These are phyloP conservation scores for Gonioctena quinquepunctata DNA, from an alignment of 1,140 invertebrate genomes.

Conservation along the genomic window DNA sequence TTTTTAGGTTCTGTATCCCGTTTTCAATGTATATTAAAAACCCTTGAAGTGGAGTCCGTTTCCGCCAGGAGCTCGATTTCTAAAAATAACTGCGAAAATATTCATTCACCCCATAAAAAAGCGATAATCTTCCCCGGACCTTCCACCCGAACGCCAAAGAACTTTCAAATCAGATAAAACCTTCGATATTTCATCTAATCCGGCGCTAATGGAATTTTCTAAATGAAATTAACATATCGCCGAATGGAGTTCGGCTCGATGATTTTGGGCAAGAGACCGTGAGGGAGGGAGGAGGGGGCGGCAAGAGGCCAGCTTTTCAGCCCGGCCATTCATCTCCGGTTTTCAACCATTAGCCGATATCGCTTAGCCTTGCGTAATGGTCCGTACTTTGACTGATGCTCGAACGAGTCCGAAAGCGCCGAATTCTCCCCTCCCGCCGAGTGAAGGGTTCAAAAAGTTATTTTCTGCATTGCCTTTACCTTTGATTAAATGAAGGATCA, in stretches of 20 bases:
- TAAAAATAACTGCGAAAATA: no score
- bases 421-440: not conserved
- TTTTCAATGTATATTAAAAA: no score
- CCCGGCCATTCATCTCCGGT: constrained; percentile 50
- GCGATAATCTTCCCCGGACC: not conserved
- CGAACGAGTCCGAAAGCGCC: not conserved
- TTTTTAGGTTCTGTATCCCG: no score
- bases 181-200: constrained; percentile 5
- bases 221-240: constrained; percentile 41
- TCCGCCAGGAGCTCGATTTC: no score
- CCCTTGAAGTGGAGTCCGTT: no score
- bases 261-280: not conserved
- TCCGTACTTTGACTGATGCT: constrained; percentile 49
- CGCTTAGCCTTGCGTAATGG: constrained; percentile 49
- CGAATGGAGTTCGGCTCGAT: no score
- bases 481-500: not conserved
- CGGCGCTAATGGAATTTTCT: constrained; percentile 26
- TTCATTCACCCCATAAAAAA: no score
- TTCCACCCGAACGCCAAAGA: not conserved
- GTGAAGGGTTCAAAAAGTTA: not conserved
- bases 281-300: not conserved
- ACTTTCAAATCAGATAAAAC: constrained; percentile 13
- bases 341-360: constrained; percentile 51
- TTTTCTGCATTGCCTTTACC: not conserved
- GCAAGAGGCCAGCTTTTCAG: constrained; percentile 41